Percentiles rank a stretch among this genome's conserved stretches.
Conservation (phyloP, 2,797 vertebrate species). For the Acanthopagrus latus region DNA sequence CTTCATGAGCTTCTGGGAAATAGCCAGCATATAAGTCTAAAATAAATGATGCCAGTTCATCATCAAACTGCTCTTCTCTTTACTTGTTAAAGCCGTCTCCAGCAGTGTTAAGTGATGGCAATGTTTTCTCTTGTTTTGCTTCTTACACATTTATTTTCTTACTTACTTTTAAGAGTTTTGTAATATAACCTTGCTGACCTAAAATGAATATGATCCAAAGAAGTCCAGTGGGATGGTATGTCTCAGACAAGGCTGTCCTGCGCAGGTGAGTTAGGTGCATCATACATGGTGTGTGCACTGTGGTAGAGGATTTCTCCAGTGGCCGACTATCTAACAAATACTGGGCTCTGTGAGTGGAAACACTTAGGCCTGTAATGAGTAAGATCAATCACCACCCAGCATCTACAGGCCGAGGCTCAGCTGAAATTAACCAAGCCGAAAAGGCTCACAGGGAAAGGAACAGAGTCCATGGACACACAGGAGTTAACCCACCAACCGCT, state of each 20-base stretch:
- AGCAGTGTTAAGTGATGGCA: too few relatives aligned
- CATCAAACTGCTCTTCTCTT: too few relatives aligned
- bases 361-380: slow-evolving; percentile 58
- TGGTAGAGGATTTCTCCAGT: slow-evolving; percentile 20
- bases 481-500: slow-evolving; percentile 56
- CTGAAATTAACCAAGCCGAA: slow-evolving; percentile 61
- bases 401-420: slow-evolving; percentile 32
- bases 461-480: slow-evolving; percentile 51
- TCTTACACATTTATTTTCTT: too few relatives aligned
- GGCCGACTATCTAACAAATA: slow-evolving; percentile 32
- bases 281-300: not conserved
- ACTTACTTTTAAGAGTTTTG: not conserved
- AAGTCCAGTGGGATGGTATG: not conserved
- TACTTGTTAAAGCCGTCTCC: too few relatives aligned
- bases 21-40: too few relatives aligned
- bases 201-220: not conserved
- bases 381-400: slow-evolving; percentile 62
- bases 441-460: slow-evolving; percentile 51
- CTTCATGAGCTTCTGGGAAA: too few relatives aligned
- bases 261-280: not conserved
- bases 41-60: too few relatives aligned
- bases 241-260: not conserved
- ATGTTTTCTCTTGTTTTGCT: too few relatives aligned
- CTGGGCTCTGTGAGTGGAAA: slow-evolving; percentile 45
- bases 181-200: not conserved